These are phyloP conservation scores for Meloidogyne floridensis DNA, from an alignment of 1,140 invertebrate genomes.

Conservation along the genomic window DNA sequence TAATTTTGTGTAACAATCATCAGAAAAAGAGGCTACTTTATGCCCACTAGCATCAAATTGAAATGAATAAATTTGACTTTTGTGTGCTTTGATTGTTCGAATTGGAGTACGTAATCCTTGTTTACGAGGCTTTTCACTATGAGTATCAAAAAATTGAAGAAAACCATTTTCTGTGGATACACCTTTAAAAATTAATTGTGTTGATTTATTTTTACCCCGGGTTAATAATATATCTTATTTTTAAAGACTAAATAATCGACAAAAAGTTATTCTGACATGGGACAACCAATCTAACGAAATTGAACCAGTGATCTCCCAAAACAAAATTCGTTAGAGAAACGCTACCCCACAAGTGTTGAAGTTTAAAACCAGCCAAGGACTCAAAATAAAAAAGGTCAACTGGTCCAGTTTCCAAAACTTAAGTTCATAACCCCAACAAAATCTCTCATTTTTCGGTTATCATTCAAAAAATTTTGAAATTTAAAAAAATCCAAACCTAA, in stretches of 20 bases:
- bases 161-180: conserved; percentile 83
- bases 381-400: too few species aligned
- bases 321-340: too few species aligned
- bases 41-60: background rate
- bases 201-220: too few species aligned
- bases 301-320: too few species aligned
- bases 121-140: conserved; percentile 45
- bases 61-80: conserved; percentile 30
- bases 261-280: too few species aligned
- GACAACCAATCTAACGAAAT: too few species aligned
- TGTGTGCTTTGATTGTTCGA: conserved; percentile 79
- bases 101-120: conserved; percentile 65
- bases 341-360: too few species aligned
- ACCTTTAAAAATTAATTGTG: conserved; percentile 40
- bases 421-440: background rate
- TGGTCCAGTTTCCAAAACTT: too few species aligned
- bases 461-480: conserved; percentile 19
- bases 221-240: too few species aligned
- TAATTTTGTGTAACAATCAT: conserved; percentile 80
- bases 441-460: too few species aligned
- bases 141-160: conserved; percentile 84
- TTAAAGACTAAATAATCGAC: too few species aligned
- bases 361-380: too few species aligned
- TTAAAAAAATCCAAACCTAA: conserved; percentile 56
- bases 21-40: conserved; percentile 64